Conservation (phyloP, 2,888 invertebrate species). For the Willowsia nigromaculata region DNA sequence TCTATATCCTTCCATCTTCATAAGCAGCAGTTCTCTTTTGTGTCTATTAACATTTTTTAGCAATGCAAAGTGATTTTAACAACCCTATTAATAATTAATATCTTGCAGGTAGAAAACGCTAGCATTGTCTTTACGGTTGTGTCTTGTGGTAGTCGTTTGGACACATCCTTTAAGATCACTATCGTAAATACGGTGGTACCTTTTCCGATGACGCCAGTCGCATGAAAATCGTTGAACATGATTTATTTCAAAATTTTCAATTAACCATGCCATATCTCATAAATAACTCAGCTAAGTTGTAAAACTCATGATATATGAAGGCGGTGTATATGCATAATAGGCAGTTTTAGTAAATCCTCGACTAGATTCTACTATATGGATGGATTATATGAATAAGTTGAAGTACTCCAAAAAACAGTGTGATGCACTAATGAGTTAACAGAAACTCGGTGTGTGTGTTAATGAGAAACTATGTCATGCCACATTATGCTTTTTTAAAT, state of each 20-base stretch:
- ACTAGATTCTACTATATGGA: neutral
- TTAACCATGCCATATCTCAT: constrained; percentile 33
- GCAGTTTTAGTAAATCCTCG: neutral
- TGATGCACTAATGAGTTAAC: neutral
- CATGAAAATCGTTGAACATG: constrained; percentile 37
- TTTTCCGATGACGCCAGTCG: neutral
- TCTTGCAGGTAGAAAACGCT: neutral
- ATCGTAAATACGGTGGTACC: neutral
- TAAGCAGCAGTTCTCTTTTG: neutral
- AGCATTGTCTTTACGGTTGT: neutral
- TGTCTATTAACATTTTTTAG: neutral
- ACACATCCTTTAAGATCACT: neutral
- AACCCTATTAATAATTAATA: constrained; percentile 24
- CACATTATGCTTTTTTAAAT: constrained; percentile 5
- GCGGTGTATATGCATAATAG: neutral
- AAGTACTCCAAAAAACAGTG: neutral
- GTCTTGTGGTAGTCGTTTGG: too few species aligned
- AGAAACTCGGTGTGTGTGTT: neutral
- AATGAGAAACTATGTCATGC: constrained; percentile 52
- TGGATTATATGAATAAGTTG: neutral
- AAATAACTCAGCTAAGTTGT: neutral
- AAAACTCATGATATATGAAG: constrained; percentile 2
- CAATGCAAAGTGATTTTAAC: constrained; percentile 34
- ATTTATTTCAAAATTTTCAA: constrained; percentile 57
- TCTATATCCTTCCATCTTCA: neutral